A percentile compares a stretch with the other conserved stretches of the same genome.
These are phyloP conservation scores for Centrocercus urophasianus DNA, from an alignment of 2,113 vertebrate species.

Conservation along the genomic window DNA sequence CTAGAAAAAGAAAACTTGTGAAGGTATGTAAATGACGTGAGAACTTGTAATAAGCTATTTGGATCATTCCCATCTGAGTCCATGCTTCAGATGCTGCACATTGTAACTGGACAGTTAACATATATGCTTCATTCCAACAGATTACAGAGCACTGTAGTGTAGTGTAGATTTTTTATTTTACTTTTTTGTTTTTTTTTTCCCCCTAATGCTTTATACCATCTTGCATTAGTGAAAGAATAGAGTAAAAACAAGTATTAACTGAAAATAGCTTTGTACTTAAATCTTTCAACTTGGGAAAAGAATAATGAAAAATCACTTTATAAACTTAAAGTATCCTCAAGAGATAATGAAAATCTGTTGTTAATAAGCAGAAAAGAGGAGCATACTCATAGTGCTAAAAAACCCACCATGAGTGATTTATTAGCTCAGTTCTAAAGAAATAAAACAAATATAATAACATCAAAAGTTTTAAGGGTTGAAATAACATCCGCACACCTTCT, in stretches of 20 bases:
- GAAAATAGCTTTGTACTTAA: neutral
- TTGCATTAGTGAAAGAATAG: neutral
- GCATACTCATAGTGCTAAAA: neutral
- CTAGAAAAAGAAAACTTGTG: too few relatives aligned
- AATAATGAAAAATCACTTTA: neutral
- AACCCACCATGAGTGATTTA: neutral
- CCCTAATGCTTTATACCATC: too few relatives aligned
- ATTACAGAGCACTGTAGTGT: neutral
- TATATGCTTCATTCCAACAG: accelerated
- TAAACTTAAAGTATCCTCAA: neutral
- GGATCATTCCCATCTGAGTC: too few relatives aligned
- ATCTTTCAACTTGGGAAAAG: neutral
- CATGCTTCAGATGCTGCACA: too few relatives aligned
- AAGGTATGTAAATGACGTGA: too few relatives aligned
- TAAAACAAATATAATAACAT: neutral
- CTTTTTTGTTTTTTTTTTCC: too few relatives aligned
- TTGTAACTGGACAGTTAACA: neutral
- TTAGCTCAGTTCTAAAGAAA: neutral
- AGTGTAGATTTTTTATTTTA: neutral
- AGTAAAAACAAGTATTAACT: neutral
- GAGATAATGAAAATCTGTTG: slow-evolving; percentile 3
- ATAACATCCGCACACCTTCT: neutral
- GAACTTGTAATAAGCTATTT: too few relatives aligned
- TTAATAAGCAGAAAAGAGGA: neutral
- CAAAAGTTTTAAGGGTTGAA: neutral